Conservation (phyloP, 2,888 invertebrate species). For the Tachina grossa region DNA sequence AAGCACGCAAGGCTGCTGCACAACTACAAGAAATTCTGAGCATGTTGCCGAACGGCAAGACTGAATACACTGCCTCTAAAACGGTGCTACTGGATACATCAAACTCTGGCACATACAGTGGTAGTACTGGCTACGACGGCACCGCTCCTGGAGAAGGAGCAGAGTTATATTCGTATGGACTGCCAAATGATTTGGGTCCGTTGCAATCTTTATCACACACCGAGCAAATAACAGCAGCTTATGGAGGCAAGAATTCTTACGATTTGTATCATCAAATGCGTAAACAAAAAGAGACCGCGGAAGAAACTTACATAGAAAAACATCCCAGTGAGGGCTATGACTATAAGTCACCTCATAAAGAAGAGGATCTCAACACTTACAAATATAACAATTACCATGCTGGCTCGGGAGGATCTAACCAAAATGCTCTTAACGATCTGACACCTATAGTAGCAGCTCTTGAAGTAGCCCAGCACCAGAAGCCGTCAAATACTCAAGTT, state of each 20-base stretch:
- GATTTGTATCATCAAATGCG: slow-evolving; percentile 81
- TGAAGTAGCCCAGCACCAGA: slow-evolving; percentile 78
- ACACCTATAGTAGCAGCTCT: slow-evolving; percentile 79
- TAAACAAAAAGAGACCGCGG: slow-evolving; percentile 77
- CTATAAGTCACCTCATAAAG: slow-evolving; percentile 71
- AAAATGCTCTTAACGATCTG: slow-evolving; percentile 76
- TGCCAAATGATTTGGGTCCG: slow-evolving; percentile 77
- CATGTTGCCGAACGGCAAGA: slow-evolving; percentile 79
- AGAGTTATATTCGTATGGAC: slow-evolving; percentile 73
- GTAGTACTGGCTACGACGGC: slow-evolving; percentile 30
- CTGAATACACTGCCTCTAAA: slow-evolving; percentile 79
- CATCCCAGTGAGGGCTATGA: slow-evolving; percentile 80
- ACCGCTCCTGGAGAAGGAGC: slow-evolving; percentile 60
- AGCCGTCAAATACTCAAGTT: slow-evolving; percentile 44
- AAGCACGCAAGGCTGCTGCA: slow-evolving; percentile 79
- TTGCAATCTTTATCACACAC: slow-evolving; percentile 81
- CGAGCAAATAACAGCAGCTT: slow-evolving; percentile 81
- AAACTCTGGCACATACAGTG: slow-evolving; percentile 53
- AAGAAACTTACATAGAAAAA: slow-evolving; percentile 78
- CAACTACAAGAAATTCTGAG: slow-evolving; percentile 81
- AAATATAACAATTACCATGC: slow-evolving; percentile 78
- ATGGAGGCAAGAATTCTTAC: slow-evolving; percentile 74
- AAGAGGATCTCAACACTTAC: slow-evolving; percentile 62
- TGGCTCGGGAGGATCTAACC: slow-evolving; percentile 51
- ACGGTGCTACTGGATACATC: slow-evolving; percentile 77